Evolutionary conservation across 1,140 invertebrate species (phyloP).

Genomic region (Andricus grossulariae): DNA sequence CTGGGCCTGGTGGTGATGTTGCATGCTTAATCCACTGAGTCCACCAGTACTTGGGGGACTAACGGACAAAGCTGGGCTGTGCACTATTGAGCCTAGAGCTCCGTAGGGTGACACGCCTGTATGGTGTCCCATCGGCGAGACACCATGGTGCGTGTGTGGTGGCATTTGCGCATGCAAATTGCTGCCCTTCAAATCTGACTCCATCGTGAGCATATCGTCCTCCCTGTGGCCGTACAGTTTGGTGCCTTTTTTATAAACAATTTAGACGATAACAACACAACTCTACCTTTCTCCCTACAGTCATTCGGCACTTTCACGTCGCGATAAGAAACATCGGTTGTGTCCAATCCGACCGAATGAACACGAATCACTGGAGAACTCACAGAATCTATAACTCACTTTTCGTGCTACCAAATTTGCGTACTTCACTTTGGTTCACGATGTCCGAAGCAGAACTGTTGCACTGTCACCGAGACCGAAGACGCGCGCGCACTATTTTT

Average conservation of each 20-base stretch:
- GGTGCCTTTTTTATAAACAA: slow-evolving; percentile 70
- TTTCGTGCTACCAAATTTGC: slow-evolving; percentile 32
- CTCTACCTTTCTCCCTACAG: background rate
- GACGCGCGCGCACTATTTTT: slow-evolving; percentile 7
- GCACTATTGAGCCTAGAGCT: slow-evolving; percentile 82
- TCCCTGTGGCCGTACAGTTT: slow-evolving; percentile 84
- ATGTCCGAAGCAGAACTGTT: slow-evolving; percentile 54
- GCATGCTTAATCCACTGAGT: slow-evolving; percentile 55
- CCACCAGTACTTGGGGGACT: slow-evolving; percentile 72
- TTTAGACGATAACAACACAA: slow-evolving; percentile 40
- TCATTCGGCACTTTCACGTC: background rate
- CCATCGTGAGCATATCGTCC: slow-evolving; percentile 91
- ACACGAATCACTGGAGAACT: slow-evolving; percentile 43
- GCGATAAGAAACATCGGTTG: slow-evolving; percentile 5
- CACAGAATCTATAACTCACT: slow-evolving; percentile 32
- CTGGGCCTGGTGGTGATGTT: slow-evolving; percentile 69
- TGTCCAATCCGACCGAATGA: background rate
- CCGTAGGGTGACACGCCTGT: slow-evolving; percentile 79
- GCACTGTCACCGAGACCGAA: slow-evolving; percentile 59
- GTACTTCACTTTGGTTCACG: slow-evolving; percentile 41
- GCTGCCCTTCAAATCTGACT: slow-evolving; percentile 90
- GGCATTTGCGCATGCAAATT: slow-evolving; percentile 87
- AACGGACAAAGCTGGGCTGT: slow-evolving; percentile 78
- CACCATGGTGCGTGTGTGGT: slow-evolving; percentile 80
- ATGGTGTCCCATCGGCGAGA: slow-evolving; percentile 78